Evolutionary conservation across 2,113 vertebrate genomes (phyloP).

Genomic region (Acanthisitta chloris): DNA sequence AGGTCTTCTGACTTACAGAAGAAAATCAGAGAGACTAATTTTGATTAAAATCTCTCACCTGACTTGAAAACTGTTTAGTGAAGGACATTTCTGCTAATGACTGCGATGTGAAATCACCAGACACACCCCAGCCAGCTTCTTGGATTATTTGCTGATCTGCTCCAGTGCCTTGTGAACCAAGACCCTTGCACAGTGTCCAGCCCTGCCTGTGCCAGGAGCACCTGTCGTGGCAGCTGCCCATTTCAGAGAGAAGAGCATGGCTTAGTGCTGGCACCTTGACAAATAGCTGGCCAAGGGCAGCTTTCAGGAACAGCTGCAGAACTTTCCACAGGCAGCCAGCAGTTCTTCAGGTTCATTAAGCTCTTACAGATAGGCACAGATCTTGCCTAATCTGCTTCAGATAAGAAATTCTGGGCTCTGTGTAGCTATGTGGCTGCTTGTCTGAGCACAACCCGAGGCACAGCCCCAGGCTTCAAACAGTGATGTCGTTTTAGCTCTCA

Average conservation of each 20-base stretch:
- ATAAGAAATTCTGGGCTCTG: background rate
- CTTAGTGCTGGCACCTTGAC: background rate
- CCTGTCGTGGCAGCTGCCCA: fast-evolving
- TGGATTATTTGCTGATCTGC: background rate
- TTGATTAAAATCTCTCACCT: background rate
- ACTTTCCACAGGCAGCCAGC: background rate
- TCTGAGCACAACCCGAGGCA: background rate
- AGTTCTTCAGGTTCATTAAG: background rate
- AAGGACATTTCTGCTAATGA: background rate
- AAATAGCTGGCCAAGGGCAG: background rate
- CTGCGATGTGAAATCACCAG: background rate
- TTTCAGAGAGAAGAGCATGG: background rate
- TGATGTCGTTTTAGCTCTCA: background rate
- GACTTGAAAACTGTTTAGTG: background rate
- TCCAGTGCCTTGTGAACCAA: background rate
- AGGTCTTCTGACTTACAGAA: background rate
- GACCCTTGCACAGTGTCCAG: background rate
- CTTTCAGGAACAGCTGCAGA: background rate
- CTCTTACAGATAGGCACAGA: background rate
- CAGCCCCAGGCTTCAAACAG: background rate
- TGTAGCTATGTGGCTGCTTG: background rate
- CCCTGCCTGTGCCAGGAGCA: background rate
- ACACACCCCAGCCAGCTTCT: background rate
- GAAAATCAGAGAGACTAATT: background rate
- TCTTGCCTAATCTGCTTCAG: background rate